Evolutionary conservation across 2,797 vertebrate species (phyloP), one percentile per base, ranked within the genome.

Genomic region (Manis pentadactyla): DNA sequence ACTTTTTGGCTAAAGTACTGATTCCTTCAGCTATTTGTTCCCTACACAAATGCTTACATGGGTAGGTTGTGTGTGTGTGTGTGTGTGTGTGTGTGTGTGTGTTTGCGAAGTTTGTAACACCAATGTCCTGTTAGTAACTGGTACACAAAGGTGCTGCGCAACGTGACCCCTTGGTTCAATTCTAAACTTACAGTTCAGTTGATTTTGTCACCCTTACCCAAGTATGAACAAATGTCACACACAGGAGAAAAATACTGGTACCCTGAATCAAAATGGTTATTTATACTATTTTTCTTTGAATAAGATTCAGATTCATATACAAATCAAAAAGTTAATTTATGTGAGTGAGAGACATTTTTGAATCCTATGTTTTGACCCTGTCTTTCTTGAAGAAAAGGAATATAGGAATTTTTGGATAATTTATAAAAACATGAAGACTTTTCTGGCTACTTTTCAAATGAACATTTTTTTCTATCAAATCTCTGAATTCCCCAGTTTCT

Each of bases 391-490:
- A 78, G 23, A 19, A 95, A 57, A 75, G 25, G 69, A 66, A 91
- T 66, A 18, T 12, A 87, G 74, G 81, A 10, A 75, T 92, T 92
- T 93, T 17, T 93, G 14, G 39, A 27, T 92, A 42, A 93, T 92
- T 95, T 73, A 88, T 63, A 68, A 78, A 17, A 75, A 87, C 64
- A 13, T 59, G 55, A 79, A 2, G 1, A 49, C 46, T n/a, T 78
- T 77, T 89, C 37, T n/a, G 57, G 23, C 18, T 93, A 64, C 14
- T 81, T 96, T 89, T 71, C 23, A 79, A 96, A 90, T 74, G 34
- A 78, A n/a, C 23, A 39, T 5, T 59, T 86, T 42, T 85, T 81
- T 21, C 64, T 68, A 51, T 95, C 15, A 78, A 29, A 63, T 63
- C 79, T 92, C 39, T 87, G 2, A 82, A 87, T 89, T 86, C 27